Base-by-base conservation (phyloP, 2,888 invertebrate species). In the Aquatica leii region DNA sequence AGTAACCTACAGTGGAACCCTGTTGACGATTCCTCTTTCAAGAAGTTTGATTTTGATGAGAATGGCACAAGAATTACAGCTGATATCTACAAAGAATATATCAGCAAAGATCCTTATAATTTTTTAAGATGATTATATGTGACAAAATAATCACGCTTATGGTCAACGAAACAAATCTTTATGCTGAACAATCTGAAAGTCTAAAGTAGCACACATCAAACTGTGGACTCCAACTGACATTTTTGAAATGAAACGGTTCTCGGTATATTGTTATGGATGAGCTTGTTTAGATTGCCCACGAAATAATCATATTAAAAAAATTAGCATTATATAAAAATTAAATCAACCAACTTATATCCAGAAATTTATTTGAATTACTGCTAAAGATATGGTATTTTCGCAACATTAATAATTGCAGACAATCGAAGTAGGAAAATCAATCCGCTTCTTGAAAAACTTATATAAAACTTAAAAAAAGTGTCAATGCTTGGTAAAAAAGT, bases 331-430 rank as follows among this genome's bases (percentile, higher is more conserved):
- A 37, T 9, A 37, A 2, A 5, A 37, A 37, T 37, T n/a, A 37
- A 5, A 37, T 37, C n/a, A 37, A 2, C 37, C 37, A 12, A 9
- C 37, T 2, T 37, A 37, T 37, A 12, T 37, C 37, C 37, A 37
- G 37, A 37, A 37, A 37, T 37, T 12, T 11, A 37, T 37, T 37
- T 37, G 37, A 37, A 37, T 37, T 37, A n/a, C 37, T 37, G 37
- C 37, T 37, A 37, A 37, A 37, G 3, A 37, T 37, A 12, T 37
- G 37, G 37, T 12, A 37, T 37, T 2, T 37, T 37, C 9, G 11
- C 37, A 37, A 37, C 37, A 37, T n/a, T 37, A 12, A 37, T 37
- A 37, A 37, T 37, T 37, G 37, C 37, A 37, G 37, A 37, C 37
- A 12, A 37, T 9, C 37, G 37, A n/a, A n/a, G n/a, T n/a, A n/a